Base-by-base conservation (phyloP, 2,888 invertebrate species). In the Stegana nigrithorax region DNA sequence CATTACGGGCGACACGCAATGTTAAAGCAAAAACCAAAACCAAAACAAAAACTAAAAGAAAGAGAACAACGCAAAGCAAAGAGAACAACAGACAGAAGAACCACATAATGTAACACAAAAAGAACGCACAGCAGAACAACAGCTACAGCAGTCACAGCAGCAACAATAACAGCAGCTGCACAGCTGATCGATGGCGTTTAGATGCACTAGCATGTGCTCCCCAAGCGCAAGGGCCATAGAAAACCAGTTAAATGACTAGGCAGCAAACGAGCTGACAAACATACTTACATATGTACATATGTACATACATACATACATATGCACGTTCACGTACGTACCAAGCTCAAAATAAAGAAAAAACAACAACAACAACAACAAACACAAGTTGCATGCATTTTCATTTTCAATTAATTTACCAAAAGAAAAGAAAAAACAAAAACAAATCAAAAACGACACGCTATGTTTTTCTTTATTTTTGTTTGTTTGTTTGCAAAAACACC, bases 321-420 rank as follows among this genome's bases (percentile, higher is more conserved):
- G 17, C n/a, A 39, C n/a, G 14, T 8, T n/a, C 17, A 14, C n/a
- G 39, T 39, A 17, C 17, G 14, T 14, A 14, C 19, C 23, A 23
- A 5, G 14, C 59, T 50, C 39, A 53, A 59, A 50, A 56, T 36
- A 60, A n/a, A n/a, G n/a, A n/a, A n/a, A n/a, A n/a, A 53, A 29
- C 14, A 53, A 17, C 8, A 19, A 29, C 17, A 29, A 53, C 10
- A 14, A 4, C 29, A 53, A 53, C 14, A 53, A 27, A 29, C 19
- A 55, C 32, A 55, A 55, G 21, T 36, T 14, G 14, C 51, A n/a
- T 51, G 51, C 12, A 55, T 55, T 55, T 55, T 36, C 53, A 55
- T 55, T 55, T 55, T 55, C 53, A 55, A 55, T 55, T 55, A 36
- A n/a, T 7, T 29, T 60, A 57, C 60, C 19, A 50, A 63, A 55